Evolutionary conservation across 1,140 invertebrate species (phyloP).

Genomic region (Nilaparvata lugens): DNA sequence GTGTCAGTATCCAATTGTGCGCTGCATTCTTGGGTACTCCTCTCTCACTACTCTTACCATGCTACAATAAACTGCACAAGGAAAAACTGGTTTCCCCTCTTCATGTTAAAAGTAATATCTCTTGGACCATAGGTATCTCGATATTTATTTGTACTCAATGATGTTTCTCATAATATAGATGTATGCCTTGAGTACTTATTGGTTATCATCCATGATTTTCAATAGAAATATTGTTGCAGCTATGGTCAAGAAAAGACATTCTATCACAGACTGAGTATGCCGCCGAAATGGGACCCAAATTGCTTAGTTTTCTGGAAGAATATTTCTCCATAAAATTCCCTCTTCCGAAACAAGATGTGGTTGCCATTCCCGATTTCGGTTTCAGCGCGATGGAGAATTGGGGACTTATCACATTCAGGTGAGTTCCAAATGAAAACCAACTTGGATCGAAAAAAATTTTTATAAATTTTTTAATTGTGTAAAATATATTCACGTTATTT

Average conservation of each 20-base stretch:
- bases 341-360: conserved; percentile 46
- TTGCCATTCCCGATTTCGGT: conserved; percentile 64
- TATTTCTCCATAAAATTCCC: conserved; percentile 77
- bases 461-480: not conserved
- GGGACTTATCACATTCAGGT: conserved; percentile 52
- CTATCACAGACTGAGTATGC: conserved; percentile 69
- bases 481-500: not conserved
- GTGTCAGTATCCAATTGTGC: no score
- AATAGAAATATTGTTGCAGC: conserved; percentile 26
- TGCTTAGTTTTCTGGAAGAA: conserved; percentile 71
- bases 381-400: conserved; percentile 83
- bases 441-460: not conserved
- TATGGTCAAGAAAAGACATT: conserved; percentile 76
- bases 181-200: not conserved
- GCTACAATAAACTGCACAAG: no score
- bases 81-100: no score
- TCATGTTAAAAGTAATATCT: no score
- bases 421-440: not conserved
- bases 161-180: not conserved
- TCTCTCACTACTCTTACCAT: no score
- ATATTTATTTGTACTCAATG: not conserved
- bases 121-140: no score
- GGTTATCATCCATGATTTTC: not conserved
- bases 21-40: no score
- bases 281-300: conserved; percentile 64